These are phyloP conservation scores for Xestia sexstrigata DNA, from an alignment of 2,888 invertebrate species.

Conservation along the genomic window DNA sequence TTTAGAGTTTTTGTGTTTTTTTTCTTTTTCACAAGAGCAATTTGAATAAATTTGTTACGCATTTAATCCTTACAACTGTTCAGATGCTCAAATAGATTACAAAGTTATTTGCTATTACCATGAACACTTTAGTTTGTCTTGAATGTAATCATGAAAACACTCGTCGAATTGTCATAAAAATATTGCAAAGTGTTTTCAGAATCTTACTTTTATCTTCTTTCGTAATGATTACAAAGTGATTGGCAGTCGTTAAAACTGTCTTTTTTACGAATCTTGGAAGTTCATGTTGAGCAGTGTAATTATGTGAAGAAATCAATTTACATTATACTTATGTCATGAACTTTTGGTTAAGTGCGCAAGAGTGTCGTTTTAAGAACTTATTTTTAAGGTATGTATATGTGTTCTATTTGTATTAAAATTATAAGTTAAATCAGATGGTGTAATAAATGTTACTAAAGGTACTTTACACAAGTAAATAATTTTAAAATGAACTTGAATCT, in stretches of 20 bases:
- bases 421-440: background rate
- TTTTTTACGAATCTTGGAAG: background rate
- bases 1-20: background rate
- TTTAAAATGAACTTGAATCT: background rate
- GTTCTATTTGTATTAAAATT: background rate
- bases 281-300: background rate
- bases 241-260: background rate
- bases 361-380: slow-evolving; percentile 11
- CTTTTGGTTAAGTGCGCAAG: slow-evolving; percentile 18
- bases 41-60: background rate
- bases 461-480: background rate
- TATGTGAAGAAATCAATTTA: slow-evolving; percentile 10
- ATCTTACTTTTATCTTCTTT: background rate
- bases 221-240: slow-evolving; percentile 5
- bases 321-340: background rate
- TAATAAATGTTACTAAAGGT: background rate
- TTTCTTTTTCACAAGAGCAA: background rate
- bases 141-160: background rate
- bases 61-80: background rate
- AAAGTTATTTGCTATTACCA: background rate
- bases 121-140: background rate
- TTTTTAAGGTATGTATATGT: background rate
- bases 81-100: background rate
- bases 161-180: background rate
- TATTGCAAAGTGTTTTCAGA: background rate